These are phyloP conservation scores for Lithophane socia DNA, from an alignment of 2,888 invertebrate genomes.

Conservation along the genomic window DNA sequence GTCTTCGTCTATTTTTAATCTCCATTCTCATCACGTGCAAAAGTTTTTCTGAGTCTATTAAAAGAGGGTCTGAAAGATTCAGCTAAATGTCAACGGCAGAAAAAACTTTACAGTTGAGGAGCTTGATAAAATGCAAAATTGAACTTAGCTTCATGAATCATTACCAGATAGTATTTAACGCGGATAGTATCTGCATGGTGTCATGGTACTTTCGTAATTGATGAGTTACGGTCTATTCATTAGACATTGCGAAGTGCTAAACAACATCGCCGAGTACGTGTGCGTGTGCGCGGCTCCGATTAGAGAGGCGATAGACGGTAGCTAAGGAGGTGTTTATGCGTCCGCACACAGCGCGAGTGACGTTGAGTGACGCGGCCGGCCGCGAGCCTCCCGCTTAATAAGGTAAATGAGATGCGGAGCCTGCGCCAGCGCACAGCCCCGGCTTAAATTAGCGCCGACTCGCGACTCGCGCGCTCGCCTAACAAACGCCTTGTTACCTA, in stretches of 20 bases:
- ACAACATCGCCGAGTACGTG: conserved; percentile 33
- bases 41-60: not conserved
- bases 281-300: conserved; percentile 68
- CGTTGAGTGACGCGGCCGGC: conserved; percentile 86
- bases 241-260: conserved; percentile 40
- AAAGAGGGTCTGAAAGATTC: conserved; percentile 11
- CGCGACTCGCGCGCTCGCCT: conserved; percentile 68
- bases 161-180: not conserved
- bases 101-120: not conserved
- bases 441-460: conserved; percentile 79
- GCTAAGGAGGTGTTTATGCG: conserved; percentile 84
- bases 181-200: conserved; percentile 30
- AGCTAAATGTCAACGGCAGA: conserved; percentile 5
- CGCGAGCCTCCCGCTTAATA: conserved; percentile 81
- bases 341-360: conserved; percentile 73
- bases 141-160: conserved; percentile 5
- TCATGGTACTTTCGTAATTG: conserved; percentile 45
- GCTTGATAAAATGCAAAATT: conserved; percentile 16
- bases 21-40: conserved; percentile 18
- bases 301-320: conserved; percentile 75
- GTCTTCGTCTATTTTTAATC: conserved; percentile 25
- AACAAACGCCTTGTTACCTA: conserved; percentile 83
- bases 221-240: conserved; percentile 53
- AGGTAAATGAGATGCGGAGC: conserved; percentile 86
- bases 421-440: conserved; percentile 67